Evolutionary conservation across 2,888 invertebrate genomes (phyloP).

Genomic region (Amaurobius ferox): DNA sequence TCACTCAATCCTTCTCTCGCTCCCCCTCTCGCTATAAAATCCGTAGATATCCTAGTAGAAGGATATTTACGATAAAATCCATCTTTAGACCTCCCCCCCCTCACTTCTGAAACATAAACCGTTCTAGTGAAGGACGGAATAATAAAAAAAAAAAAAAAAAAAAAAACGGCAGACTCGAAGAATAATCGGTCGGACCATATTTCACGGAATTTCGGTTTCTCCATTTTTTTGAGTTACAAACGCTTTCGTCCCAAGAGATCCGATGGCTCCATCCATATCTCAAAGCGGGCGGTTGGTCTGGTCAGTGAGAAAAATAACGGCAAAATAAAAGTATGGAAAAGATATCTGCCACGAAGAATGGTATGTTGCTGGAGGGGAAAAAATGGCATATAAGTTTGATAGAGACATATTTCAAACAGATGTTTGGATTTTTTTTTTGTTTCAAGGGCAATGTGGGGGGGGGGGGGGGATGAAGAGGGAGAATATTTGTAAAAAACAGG

Average conservation of each 20-base stretch:
- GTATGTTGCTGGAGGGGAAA: too few species aligned
- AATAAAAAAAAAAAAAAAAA: neutral
- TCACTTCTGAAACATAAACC: neutral
- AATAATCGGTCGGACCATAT: constrained; percentile 63
- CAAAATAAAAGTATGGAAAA: neutral
- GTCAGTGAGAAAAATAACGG: neutral
- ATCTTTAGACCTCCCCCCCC: neutral
- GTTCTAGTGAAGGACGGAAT: neutral
- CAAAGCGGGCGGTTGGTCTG: constrained; percentile 13
- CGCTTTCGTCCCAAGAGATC: constrained; percentile 3
- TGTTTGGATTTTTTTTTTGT: too few species aligned
- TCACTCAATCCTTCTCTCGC: constrained; percentile 5
- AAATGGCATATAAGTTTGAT: too few species aligned
- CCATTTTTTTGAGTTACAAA: constrained; percentile 35
- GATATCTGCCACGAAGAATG: too few species aligned
- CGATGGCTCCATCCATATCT: constrained; percentile 28
- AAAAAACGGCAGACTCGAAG: constrained; percentile 34
- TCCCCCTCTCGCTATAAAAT: neutral
- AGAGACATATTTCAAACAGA: too few species aligned
- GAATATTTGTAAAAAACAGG: too few species aligned
- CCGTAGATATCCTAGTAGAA: too few species aligned
- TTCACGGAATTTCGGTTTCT: constrained; percentile 37
- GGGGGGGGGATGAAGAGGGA: too few species aligned
- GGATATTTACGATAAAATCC: too few species aligned
- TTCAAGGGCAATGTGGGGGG: too few species aligned